phyloP scores from a whole-genome alignment of 2,113 vertebrate species.

The Cochlearius cochlearius region DNA sequence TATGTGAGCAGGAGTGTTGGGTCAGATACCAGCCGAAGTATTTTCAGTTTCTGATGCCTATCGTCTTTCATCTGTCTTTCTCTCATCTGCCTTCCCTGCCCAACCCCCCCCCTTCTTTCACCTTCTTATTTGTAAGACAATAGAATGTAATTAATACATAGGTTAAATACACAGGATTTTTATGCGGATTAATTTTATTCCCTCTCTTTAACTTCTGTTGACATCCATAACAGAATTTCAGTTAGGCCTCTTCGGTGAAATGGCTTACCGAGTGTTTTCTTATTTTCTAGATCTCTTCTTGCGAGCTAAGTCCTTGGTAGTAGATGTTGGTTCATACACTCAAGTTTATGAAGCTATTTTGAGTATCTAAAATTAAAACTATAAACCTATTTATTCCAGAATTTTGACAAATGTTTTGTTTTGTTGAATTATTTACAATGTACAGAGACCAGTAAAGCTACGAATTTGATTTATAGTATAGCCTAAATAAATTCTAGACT shows the following conservation, averaged over 20 bases:
- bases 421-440: not conserved
- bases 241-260: not conserved
- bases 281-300: not conserved
- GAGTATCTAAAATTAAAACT: not conserved
- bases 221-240: not conserved
- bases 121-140: not conserved
- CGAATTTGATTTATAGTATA: not conserved
- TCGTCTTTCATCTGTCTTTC: not conserved
- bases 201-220: not conserved
- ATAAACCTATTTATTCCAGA: not conserved
- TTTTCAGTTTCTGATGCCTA: not conserved
- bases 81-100: not conserved
- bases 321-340: not conserved
- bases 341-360: not conserved
- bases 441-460: not conserved
- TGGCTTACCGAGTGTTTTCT: not conserved
- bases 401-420: not conserved
- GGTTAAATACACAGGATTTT: not conserved
- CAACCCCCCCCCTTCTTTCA: rapidly evolving
- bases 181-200: not conserved
- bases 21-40: not conserved
- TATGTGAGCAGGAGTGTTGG: not conserved
- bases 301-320: not conserved
- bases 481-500: not conserved
- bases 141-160: not conserved